Conservation (phyloP, 2,888 invertebrate genomes). For the Apotomis capreana region DNA sequence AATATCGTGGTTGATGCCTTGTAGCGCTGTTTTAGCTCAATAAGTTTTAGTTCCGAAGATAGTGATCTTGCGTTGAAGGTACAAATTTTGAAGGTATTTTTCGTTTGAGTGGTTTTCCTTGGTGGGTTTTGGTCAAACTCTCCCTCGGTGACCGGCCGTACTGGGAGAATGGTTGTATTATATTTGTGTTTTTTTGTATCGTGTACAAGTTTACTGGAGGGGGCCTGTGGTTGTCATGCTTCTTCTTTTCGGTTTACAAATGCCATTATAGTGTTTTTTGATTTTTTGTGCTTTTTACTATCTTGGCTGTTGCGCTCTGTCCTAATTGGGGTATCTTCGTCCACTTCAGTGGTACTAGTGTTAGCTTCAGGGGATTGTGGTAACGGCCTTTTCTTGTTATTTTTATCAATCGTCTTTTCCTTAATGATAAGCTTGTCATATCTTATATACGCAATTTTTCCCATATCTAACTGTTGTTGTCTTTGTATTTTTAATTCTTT, state of each 20-base stretch:
- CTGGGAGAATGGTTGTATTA: not conserved
- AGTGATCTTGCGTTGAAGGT: constrained; percentile 42
- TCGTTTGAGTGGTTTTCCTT: constrained; percentile 23
- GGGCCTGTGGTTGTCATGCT: not conserved
- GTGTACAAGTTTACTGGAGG: not conserved
- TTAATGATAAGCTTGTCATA: not conserved
- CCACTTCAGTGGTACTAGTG: not conserved
- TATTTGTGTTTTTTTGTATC: not conserved
- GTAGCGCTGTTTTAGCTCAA: constrained; percentile 24
- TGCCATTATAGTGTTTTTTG: not conserved
- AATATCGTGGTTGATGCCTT: constrained; percentile 44
- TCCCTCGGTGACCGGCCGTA: not conserved
- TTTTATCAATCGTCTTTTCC: not conserved
- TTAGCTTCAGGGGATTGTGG: not conserved
- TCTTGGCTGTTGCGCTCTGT: not conserved
- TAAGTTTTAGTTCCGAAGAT: constrained; percentile 36
- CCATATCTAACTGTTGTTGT: not conserved
- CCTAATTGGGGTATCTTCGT: not conserved
- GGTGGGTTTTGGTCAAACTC: not conserved
- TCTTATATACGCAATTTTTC: not conserved
- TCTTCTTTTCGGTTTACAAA: not conserved
- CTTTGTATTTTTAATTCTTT: not conserved
- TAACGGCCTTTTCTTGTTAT: not conserved
- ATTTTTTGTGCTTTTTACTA: not conserved
- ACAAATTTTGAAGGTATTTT: constrained; percentile 34